phyloP scores from a whole-genome alignment of 2,888 invertebrate species.

The Scelioninae gen. 1 region DNA sequence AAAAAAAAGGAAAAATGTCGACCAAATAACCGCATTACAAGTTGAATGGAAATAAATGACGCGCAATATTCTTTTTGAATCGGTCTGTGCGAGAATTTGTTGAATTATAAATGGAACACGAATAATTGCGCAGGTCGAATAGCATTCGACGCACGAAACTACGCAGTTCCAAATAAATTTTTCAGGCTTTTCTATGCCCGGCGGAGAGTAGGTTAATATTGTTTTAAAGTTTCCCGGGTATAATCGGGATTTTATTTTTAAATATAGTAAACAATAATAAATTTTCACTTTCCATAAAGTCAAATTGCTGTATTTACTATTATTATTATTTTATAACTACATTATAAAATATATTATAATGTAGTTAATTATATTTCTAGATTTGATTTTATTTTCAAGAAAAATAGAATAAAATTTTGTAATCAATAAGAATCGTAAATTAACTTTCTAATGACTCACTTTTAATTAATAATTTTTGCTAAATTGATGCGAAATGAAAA shows the following conservation, averaged over 20 bases:
- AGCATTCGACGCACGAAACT: constrained; percentile 13
- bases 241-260: constrained; percentile 25
- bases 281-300: background rate
- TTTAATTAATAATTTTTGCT: too few relatives aligned
- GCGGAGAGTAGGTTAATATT: constrained; percentile 33
- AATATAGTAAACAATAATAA: constrained; percentile 11
- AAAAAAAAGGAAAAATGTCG: background rate
- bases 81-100: constrained; percentile 9
- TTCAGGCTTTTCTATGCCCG: constrained; percentile 27
- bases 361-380: too few relatives aligned
- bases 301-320: background rate
- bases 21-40: background rate
- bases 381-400: too few relatives aligned
- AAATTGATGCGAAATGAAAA: too few relatives aligned
- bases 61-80: constrained; percentile 18
- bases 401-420: too few relatives aligned
- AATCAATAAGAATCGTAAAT: too few relatives aligned
- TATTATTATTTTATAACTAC: too few relatives aligned
- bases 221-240: constrained; percentile 35
- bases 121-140: constrained; percentile 37
- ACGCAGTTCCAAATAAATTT: constrained; percentile 27
- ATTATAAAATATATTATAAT: too few relatives aligned
- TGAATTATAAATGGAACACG: constrained; percentile 12
- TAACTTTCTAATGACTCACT: too few relatives aligned
- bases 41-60: constrained; percentile 13